These are phyloP conservation scores for Tamias sibiricus DNA, from an alignment of 2,113 vertebrate genomes.

Conservation along the genomic window DNA sequence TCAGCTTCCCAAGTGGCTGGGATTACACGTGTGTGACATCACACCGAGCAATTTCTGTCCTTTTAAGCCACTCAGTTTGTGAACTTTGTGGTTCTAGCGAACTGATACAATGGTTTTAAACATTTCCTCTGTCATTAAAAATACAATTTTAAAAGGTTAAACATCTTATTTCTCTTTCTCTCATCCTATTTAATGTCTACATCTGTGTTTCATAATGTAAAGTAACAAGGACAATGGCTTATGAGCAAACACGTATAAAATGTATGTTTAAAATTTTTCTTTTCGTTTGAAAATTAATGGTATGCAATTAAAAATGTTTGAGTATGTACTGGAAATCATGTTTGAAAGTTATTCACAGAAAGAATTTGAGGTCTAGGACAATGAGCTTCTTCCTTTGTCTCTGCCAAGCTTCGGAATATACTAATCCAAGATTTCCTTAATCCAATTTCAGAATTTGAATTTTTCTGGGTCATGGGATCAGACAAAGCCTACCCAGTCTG, in stretches of 20 bases:
- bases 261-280: neutral
- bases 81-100: neutral
- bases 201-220: neutral
- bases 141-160: neutral
- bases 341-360: conserved; percentile 24
- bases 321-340: neutral
- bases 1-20: too few species aligned
- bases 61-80: neutral
- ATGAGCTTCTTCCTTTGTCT: conserved; percentile 28
- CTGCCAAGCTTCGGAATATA: neutral
- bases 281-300: neutral
- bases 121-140: neutral
- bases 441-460: conserved; percentile 69
- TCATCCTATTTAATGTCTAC: neutral
- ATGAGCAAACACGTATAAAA: neutral
- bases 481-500: neutral
- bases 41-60: too few species aligned
- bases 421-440: conserved; percentile 66
- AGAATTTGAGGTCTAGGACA: neutral
- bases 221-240: neutral
- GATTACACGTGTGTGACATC: too few species aligned
- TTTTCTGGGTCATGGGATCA: conserved; percentile 66
- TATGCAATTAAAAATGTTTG: neutral
- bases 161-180: neutral
- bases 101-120: neutral